These are phyloP conservation scores for Caenorhabditis brenneri DNA, from an alignment of 1,140 invertebrate species.

Conservation along the genomic window DNA sequence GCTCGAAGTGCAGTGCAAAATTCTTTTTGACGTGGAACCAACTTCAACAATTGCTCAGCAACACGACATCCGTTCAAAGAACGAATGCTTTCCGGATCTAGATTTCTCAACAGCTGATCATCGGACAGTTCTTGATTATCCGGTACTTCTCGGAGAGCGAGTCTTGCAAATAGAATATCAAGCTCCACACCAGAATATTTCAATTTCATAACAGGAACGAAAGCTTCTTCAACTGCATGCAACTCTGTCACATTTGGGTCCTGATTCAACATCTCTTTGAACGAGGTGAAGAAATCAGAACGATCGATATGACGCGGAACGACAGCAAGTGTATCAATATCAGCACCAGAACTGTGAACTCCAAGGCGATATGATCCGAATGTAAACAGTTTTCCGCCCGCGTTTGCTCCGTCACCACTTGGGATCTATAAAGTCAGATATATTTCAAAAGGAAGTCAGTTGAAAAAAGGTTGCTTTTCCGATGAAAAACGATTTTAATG, in stretches of 20 bases:
- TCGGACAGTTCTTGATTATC: constrained; percentile 36
- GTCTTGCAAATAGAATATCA: constrained; percentile 92
- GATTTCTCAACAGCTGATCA: constrained; percentile 2
- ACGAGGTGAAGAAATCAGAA: constrained; percentile 90
- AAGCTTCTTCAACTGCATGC: constrained; percentile 93
- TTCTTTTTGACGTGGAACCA: constrained; percentile 92
- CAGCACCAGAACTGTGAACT: constrained; percentile 87
- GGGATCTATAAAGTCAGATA: not conserved
- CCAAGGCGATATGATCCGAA: constrained; percentile 92
- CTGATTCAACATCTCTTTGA: constrained; percentile 85
- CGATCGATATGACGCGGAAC: constrained; percentile 92
- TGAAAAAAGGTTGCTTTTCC: too few relatives aligned
- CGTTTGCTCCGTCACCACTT: constrained; percentile 15
- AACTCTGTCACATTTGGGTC: constrained; percentile 70
- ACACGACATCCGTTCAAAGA: constrained; percentile 81
- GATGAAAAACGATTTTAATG: too few relatives aligned
- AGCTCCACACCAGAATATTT: constrained; percentile 92
- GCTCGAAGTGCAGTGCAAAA: constrained; percentile 89
- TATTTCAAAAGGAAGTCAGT: not conserved
- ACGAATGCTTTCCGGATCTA: constrained; percentile 15
- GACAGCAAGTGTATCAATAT: constrained; percentile 98
- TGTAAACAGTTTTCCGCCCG: constrained; percentile 97
- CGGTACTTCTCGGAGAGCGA: constrained; percentile 81
- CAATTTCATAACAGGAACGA: constrained; percentile 99
- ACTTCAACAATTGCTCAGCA: constrained; percentile 92